phyloP scores from a whole-genome alignment of 1,140 invertebrate species.

The Aphelenchoides avenae region DNA sequence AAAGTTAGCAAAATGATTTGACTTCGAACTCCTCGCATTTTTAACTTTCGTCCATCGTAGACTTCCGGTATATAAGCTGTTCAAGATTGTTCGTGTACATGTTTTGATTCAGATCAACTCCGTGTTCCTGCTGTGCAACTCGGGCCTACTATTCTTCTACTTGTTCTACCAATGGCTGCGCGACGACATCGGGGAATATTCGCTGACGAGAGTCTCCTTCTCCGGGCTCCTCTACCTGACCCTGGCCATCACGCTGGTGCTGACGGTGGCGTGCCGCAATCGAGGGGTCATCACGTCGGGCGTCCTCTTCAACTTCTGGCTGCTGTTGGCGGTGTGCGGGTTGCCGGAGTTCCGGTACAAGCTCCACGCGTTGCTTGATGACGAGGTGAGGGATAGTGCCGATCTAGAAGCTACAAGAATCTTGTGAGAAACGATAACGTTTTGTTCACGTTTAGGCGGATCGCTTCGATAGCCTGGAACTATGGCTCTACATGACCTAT shows the following conservation, averaged over 20 bases:
- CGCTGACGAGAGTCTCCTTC: neutral
- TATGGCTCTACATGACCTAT: too few relatives aligned
- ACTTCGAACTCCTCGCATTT: neutral
- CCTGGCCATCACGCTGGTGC: slow-evolving; percentile 69
- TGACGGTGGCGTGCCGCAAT: slow-evolving; percentile 39
- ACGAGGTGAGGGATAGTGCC: neutral
- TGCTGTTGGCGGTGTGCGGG: slow-evolving; percentile 48
- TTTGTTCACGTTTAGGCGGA: slow-evolving; percentile 7
- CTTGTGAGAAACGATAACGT: slow-evolving; percentile 4
- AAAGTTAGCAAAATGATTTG: too few relatives aligned
- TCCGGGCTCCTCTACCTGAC: slow-evolving; percentile 58
- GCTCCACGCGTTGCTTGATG: slow-evolving; percentile 20
- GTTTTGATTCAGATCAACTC: slow-evolving; percentile 53
- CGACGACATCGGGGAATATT: slow-evolving; percentile 3
- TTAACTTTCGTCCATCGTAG: too few relatives aligned
- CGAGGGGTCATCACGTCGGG: slow-evolving; percentile 49
- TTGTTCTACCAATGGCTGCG: slow-evolving; percentile 11
- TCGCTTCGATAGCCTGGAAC: too few relatives aligned
- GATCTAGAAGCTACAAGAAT: neutral
- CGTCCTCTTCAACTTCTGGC: slow-evolving; percentile 48
- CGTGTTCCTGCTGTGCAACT: slow-evolving; percentile 41
- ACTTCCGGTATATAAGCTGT: too few relatives aligned
- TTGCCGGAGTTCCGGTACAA: slow-evolving; percentile 48
- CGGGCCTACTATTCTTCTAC: slow-evolving; percentile 36
- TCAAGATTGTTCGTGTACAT: neutral